Conservation (phyloP, 2,113 vertebrate species). For the Callospermophilus lateralis region DNA sequence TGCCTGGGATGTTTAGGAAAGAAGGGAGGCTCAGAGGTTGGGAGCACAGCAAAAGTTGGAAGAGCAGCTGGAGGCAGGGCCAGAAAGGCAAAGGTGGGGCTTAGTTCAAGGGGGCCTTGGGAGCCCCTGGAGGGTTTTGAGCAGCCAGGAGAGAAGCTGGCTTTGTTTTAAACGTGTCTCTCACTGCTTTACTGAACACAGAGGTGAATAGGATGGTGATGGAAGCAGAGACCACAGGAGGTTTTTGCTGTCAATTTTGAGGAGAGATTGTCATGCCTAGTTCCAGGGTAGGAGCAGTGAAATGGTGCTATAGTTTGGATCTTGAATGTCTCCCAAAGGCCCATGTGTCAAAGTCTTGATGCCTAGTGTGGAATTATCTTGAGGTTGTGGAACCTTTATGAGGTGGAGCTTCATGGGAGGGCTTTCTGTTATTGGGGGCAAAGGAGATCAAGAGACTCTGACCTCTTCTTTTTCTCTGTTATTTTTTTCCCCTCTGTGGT, state of each 20-base stretch:
- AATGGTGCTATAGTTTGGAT: not conserved
- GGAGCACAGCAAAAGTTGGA: too few relatives aligned
- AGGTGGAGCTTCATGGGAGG: not conserved
- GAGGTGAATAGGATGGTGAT: not conserved
- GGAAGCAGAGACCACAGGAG: not conserved
- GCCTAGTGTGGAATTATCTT: not conserved
- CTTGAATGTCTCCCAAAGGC: not conserved
- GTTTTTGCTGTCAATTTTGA: not conserved
- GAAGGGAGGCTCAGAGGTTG: too few relatives aligned
- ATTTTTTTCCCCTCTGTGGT: not conserved
- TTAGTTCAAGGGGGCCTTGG: too few relatives aligned
- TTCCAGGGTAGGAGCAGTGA: not conserved
- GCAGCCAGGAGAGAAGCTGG: not conserved
- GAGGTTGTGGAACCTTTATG: too few relatives aligned
- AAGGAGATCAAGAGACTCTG: too few relatives aligned
- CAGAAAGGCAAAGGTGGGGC: too few relatives aligned
- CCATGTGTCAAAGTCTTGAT: not conserved
- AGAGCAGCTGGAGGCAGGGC: too few relatives aligned
- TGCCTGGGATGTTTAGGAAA: not conserved
- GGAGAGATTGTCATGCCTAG: not conserved
- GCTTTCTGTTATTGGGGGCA: not conserved
- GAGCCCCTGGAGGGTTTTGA: not conserved
- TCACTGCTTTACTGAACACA: not conserved
- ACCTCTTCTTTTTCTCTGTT: not conserved
- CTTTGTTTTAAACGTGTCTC: not conserved